A percentile compares a stretch with the other conserved stretches of the same genome.
Evolutionary conservation across 2,888 invertebrate genomes (phyloP).

Genomic region (Epistrophella euchroma): DNA sequence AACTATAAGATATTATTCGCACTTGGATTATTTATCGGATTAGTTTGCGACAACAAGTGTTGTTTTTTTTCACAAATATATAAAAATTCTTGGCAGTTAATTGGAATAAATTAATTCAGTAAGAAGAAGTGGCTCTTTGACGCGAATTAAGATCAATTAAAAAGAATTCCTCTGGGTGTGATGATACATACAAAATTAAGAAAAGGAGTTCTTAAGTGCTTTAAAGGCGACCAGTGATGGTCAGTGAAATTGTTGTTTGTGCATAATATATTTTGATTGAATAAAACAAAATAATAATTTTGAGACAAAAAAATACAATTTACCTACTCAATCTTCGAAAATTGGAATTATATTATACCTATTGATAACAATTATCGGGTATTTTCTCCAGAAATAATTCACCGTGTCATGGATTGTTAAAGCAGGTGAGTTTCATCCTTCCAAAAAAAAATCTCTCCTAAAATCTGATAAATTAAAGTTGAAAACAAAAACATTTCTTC

Average conservation of each 20-base stretch:
- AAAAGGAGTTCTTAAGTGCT: background rate
- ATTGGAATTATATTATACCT: conserved; percentile 55
- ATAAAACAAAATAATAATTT: conserved; percentile 18
- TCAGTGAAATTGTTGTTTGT: background rate
- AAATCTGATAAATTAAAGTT: background rate
- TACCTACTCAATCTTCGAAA: conserved; percentile 3
- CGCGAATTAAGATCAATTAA: conserved; percentile 64
- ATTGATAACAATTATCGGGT: background rate
- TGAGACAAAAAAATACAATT: background rate
- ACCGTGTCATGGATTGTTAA: conserved; percentile 16
- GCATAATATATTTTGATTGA: background rate
- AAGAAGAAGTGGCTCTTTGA: conserved; percentile 54
- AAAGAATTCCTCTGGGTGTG: conserved; percentile 19
- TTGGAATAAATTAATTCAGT: conserved; percentile 41
- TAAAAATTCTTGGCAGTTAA: conserved; percentile 34
- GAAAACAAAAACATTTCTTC: background rate
- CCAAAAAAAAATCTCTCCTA: background rate
- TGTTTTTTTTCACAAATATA: conserved; percentile 2
- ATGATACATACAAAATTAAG: background rate
- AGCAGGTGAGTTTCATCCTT: conserved; percentile 47
- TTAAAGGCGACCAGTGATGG: background rate
- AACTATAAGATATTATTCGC: conserved; percentile 2
- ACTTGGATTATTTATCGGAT: conserved; percentile 39
- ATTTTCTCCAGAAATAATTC: background rate
- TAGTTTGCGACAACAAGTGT: conserved; percentile 24